Base-by-base conservation (phyloP, 92 coral and sea anemone species). In the Porites evermanni region DNA sequence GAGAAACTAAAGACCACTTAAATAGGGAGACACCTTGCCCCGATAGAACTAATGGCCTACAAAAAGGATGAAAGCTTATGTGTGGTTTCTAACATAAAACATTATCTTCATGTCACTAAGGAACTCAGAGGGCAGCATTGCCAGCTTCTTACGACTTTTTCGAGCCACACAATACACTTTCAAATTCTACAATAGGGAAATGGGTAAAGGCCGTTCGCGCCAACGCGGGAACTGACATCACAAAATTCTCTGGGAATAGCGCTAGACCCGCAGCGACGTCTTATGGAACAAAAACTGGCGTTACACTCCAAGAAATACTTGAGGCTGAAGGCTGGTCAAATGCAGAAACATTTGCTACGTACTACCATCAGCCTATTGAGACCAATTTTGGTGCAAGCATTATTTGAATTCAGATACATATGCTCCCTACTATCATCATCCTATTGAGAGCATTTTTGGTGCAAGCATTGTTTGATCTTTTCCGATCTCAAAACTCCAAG, bases 11-110 rank as follows among this genome's bases (percentile, higher is more conserved):
- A 79, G 66, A 85, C 86, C 13, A 53, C 89, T 18, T 61, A 67
- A 47, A 85, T 86, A 79, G 89, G 92, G 13, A 79, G 64, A 79
- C 86, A 89, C 71, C 86, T 85, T 64, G 81, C 73, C 26, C 93
- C 93, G 3, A 72, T 89, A 10, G 69, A 72, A 79, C 65, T 89
- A 19, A 12, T 21, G 11, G 75, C 83, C 17, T 64, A 17, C 61
- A 47, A 79, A 70, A 74, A 51, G 64, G 81, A 75, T 75, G 64
- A 29, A 61, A 75, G 75, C 71, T 11, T 74, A 24, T 21, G 21
- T 21, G 21, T 21, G 21, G 21, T 21, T 21, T 21, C 21, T 21
- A 0, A 21, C 21, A 21, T 21, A 21, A 21, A 21, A 21, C 21
- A 21, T 21, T 21, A 21, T 84, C 86, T 20, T 65, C 80, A 24